Percentiles rank a stretch among this genome's conserved stretches.
Conservation (phyloP, 2,113 vertebrate species). For the Setophaga kirtlandii region DNA sequence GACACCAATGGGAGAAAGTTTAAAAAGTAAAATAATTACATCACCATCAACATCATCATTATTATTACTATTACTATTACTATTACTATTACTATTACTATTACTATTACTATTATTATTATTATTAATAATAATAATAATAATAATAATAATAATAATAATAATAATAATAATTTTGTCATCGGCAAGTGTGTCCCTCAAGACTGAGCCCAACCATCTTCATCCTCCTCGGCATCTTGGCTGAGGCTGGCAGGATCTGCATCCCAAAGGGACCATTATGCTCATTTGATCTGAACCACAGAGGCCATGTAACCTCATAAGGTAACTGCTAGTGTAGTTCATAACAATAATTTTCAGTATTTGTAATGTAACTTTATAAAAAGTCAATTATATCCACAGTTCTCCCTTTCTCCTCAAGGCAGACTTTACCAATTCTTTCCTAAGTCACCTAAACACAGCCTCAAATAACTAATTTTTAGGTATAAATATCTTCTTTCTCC, state of each 20-base stretch:
- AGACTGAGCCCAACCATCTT: not conserved
- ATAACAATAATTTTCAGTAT: not conserved
- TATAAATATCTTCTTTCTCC: not conserved
- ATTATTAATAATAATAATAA: not conserved
- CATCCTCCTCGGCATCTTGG: no score
- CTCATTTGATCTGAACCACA: not conserved
- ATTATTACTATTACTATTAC: not conserved
- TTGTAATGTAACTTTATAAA: not conserved
- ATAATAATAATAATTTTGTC: not conserved
- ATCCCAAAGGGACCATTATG: not conserved
- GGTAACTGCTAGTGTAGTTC: accelerated
- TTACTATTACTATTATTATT: not conserved
- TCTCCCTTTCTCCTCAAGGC: not conserved
- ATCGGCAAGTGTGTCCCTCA: not conserved
- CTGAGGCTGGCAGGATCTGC: not conserved
- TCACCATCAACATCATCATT: not conserved
- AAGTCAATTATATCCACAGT: not conserved
- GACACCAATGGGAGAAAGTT: not conserved
- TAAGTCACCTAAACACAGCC: not conserved
- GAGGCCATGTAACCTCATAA: accelerated
- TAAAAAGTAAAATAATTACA: not conserved
- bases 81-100: not conserved
- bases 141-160: no score
- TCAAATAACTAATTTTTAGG: not conserved
- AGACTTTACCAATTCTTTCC: not conserved